Percentiles rank a stretch among this genome's conserved stretches.
These are phyloP conservation scores for Drosophila putrida DNA, from an alignment of 2,888 invertebrate genomes.

Conservation along the genomic window DNA sequence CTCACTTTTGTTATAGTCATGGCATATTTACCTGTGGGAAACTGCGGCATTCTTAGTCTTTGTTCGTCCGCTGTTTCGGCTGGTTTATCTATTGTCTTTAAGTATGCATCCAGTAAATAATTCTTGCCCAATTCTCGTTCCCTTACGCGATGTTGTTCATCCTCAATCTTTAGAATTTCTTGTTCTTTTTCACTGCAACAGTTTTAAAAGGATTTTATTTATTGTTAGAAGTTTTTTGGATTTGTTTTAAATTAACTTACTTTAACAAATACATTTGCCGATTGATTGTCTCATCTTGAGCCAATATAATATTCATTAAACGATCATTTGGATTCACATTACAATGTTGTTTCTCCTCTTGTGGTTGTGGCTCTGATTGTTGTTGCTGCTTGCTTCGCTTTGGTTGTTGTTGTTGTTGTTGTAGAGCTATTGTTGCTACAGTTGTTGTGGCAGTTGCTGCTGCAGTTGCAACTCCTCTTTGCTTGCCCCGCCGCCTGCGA, in stretches of 20 bases:
- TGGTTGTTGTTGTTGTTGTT: slow-evolving; percentile 25
- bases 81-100: slow-evolving; percentile 87
- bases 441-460: slow-evolving; percentile 11
- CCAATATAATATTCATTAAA: slow-evolving; percentile 87
- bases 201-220: background rate
- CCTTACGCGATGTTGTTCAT: slow-evolving; percentile 90
- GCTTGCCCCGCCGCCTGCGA: slow-evolving; percentile 74
- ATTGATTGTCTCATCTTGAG: slow-evolving; percentile 88
- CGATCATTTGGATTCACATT: slow-evolving; percentile 85
- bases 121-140: slow-evolving; percentile 92
- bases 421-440: slow-evolving; percentile 39
- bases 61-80: slow-evolving; percentile 28
- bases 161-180: slow-evolving; percentile 92
- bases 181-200: slow-evolving; percentile 89
- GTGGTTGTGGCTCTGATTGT: slow-evolving; percentile 22
- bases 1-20: slow-evolving; percentile 9
- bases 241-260: slow-evolving; percentile 57
- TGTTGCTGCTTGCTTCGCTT: slow-evolving; percentile 48
- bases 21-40: slow-evolving; percentile 14
- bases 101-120: slow-evolving; percentile 92
- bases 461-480: slow-evolving; percentile 47
- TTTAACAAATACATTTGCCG: slow-evolving; percentile 84
- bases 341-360: slow-evolving; percentile 42
- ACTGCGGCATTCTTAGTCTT: slow-evolving; percentile 2
- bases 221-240: background rate